These are phyloP conservation scores for Carassius gibelio DNA, from an alignment of 2,113 vertebrate species.

Conservation along the genomic window DNA sequence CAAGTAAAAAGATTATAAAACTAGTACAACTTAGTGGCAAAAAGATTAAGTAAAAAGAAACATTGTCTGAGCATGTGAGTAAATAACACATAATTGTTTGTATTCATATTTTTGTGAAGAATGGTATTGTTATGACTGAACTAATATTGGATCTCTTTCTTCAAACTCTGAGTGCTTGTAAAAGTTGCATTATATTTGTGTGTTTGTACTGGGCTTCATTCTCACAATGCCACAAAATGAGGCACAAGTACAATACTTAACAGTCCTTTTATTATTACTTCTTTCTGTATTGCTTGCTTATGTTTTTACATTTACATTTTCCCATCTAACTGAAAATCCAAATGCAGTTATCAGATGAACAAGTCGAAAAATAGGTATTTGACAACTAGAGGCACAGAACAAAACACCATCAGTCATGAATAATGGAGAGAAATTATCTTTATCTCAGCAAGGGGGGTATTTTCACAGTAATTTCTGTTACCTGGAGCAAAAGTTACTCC, in stretches of 20 bases:
- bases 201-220: neutral
- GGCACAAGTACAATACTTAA: neutral
- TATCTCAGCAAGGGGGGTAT: neutral
- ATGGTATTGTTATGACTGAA: neutral
- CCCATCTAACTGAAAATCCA: neutral
- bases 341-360: neutral
- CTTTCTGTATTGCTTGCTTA: neutral
- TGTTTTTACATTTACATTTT: conserved; percentile 3
- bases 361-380: neutral
- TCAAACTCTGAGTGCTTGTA: neutral
- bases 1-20: neutral
- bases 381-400: neutral
- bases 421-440: conserved; percentile 1
- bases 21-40: neutral
- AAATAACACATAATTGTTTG: neutral
- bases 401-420: conserved; percentile 7
- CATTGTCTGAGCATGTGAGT: neutral
- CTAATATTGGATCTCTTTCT: neutral
- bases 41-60: neutral
- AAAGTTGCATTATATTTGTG: neutral
- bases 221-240: neutral
- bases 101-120: neutral
- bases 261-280: neutral
- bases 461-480: neutral
- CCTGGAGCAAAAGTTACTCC: neutral